These are phyloP conservation scores for Epizoanthus illoricatus DNA, from an alignment of 92 coral and sea anemone genomes.

Conservation along the genomic window DNA sequence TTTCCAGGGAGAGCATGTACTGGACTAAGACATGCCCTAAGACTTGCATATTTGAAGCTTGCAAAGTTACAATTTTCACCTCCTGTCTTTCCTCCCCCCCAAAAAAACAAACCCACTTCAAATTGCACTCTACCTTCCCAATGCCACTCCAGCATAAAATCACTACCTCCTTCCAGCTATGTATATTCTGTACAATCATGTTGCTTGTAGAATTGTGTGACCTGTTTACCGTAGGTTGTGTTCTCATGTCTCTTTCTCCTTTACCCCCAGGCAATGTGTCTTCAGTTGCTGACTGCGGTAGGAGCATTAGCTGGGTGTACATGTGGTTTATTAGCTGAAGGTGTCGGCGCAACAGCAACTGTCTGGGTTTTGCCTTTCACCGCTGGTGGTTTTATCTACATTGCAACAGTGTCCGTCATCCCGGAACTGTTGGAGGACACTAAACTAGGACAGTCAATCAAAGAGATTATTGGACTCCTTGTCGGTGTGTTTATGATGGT, in stretches of 20 bases:
- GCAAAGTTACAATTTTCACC: too few relatives aligned
- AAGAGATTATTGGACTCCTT: conserved; percentile 87
- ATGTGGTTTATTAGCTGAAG: conserved; percentile 94
- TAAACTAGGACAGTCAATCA: conserved; percentile 91
- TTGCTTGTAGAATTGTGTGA: too few relatives aligned
- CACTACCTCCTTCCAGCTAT: too few relatives aligned
- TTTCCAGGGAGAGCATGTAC: too few relatives aligned
- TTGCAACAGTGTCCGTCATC: conserved; percentile 97
- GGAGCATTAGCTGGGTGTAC: conserved; percentile 95
- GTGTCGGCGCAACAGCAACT: conserved; percentile 89
- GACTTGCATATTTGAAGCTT: too few relatives aligned
- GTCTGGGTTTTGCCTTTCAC: conserved; percentile 98
- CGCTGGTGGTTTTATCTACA: conserved; percentile 96
- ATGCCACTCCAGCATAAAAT: too few relatives aligned
- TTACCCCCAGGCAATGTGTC: conserved; percentile 82
- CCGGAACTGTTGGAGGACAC: conserved; percentile 90
- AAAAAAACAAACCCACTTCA: too few relatives aligned
- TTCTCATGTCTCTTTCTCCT: background rate
- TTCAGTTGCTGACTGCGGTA: conserved; percentile 92
- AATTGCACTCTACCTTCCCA: too few relatives aligned
- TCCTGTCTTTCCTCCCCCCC: too few relatives aligned
- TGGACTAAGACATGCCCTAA: too few relatives aligned
- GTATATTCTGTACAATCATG: too few relatives aligned
- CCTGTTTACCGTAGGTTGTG: background rate
- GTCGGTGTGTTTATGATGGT: conserved; percentile 99